A percentile compares a stretch with the other conserved stretches of the same genome.
Evolutionary conservation across 64 coral and sea anemone genomes (phyloP).

Genomic region (Cladopsammia gracilis): DNA sequence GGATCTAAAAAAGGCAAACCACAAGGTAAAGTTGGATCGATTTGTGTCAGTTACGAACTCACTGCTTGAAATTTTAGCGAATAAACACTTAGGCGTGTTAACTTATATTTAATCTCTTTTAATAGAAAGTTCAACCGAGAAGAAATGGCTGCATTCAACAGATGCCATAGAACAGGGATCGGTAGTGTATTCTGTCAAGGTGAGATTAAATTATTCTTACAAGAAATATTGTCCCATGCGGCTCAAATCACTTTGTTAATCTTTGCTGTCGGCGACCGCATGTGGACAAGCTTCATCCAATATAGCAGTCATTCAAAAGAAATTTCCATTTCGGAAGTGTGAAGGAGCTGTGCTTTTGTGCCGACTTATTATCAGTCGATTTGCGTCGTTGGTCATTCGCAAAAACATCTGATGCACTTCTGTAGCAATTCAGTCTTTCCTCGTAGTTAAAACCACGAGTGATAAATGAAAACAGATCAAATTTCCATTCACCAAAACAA

Average conservation of each 20-base stretch:
- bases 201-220: constrained; percentile 7
- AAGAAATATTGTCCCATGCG: too few species aligned
- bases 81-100: neutral
- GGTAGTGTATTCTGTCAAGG: constrained; percentile 69
- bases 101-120: constrained; percentile 6
- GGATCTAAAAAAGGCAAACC: constrained; percentile 68
- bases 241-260: neutral
- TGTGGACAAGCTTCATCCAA: neutral
- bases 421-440: too few species aligned
- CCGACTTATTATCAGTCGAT: too few species aligned
- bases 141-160: constrained; percentile 63
- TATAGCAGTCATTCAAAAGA: neutral
- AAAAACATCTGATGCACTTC: neutral
- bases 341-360: neutral
- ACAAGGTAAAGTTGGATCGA: constrained; percentile 18
- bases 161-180: constrained; percentile 53
- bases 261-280: neutral
- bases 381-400: neutral
- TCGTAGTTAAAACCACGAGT: neutral
- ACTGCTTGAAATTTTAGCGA: neutral
- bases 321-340: neutral
- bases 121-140: constrained; percentile 44
- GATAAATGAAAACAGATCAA: neutral
- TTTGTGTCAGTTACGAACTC: neutral
- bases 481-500: neutral